These are phyloP conservation scores for Otus sunia DNA, from an alignment of 2,113 vertebrate species.

Conservation along the genomic window DNA sequence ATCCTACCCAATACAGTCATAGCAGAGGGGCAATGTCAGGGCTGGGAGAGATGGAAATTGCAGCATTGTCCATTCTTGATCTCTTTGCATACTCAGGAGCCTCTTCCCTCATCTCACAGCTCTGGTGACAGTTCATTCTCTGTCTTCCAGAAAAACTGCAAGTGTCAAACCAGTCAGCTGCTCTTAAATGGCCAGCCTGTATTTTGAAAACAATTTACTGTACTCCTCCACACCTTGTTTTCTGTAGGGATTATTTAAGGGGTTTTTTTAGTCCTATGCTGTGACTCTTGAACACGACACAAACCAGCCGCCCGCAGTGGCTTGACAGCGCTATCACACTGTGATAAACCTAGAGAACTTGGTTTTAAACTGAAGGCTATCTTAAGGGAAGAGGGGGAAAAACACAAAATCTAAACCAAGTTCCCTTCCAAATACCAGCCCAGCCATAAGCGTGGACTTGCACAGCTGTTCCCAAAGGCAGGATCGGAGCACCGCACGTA, in stretches of 20 bases:
- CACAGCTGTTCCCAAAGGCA: constrained; percentile 49
- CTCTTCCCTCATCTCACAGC: not conserved
- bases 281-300: not conserved
- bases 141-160: not conserved
- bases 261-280: not conserved
- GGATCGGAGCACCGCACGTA: not conserved
- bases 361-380: constrained; percentile 51
- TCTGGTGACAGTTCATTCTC: not conserved
- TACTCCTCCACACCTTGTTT: not conserved
- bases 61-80: not conserved
- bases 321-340: constrained; percentile 33
- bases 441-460: constrained; percentile 44
- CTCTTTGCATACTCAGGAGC: not conserved
- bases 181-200: not conserved
- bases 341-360: constrained; percentile 22
- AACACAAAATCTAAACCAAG: not conserved
- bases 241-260: not conserved
- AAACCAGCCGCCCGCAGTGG: not conserved
- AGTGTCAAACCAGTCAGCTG: not conserved
- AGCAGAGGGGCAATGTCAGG: not conserved
- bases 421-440: constrained; percentile 3
- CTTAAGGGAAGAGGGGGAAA: not conserved
- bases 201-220: not conserved
- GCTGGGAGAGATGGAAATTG: not conserved
- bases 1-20: not conserved